A percentile compares a stretch with the other conserved stretches of the same genome.
These are phyloP conservation scores for Lates calcarifer DNA, from an alignment of 2,113 vertebrate genomes.

Conservation along the genomic window DNA sequence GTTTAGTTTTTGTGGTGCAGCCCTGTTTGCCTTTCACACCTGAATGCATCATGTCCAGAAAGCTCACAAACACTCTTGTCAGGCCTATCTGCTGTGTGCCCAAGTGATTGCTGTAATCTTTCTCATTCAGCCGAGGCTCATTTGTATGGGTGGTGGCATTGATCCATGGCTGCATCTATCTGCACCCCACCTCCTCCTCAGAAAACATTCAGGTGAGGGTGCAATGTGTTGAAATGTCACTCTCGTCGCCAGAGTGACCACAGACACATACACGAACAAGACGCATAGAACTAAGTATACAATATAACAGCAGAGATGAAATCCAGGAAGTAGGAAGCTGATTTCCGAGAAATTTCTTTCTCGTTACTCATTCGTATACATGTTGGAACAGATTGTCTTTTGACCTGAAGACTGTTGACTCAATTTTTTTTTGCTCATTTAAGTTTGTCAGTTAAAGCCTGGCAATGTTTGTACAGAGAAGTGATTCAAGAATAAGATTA, in stretches of 20 bases:
- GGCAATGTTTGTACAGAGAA: not conserved
- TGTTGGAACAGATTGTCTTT: not conserved
- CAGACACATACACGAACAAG: not conserved
- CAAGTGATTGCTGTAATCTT: conserved; percentile 78
- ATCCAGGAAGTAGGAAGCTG: not conserved
- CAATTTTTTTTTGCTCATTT: not conserved
- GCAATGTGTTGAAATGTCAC: conserved; percentile 39
- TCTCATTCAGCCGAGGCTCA: conserved; percentile 67
- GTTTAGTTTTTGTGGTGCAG: conserved; percentile 34
- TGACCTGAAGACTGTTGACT: not conserved
- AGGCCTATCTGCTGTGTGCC: conserved; percentile 57
- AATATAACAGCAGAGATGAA: not conserved
- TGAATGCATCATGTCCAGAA: conserved; percentile 59
- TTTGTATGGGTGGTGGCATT: conserved; percentile 64
- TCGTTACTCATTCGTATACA: not conserved
- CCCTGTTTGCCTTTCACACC: conserved; percentile 71
- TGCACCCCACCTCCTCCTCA: conserved; percentile 25
- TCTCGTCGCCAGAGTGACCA: conserved; percentile 3
- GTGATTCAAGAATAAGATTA: too few species aligned
- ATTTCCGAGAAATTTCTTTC: not conserved
- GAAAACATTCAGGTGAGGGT: conserved; percentile 35
- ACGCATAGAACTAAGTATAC: not conserved
- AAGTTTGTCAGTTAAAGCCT: not conserved
- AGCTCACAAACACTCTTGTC: conserved; percentile 69
- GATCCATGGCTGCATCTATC: conserved; percentile 58